A percentile compares a stretch with the other conserved stretches of the same genome.
Evolutionary conservation across 2,888 invertebrate genomes (phyloP).

Genomic region (Priocnemis perturbator): DNA sequence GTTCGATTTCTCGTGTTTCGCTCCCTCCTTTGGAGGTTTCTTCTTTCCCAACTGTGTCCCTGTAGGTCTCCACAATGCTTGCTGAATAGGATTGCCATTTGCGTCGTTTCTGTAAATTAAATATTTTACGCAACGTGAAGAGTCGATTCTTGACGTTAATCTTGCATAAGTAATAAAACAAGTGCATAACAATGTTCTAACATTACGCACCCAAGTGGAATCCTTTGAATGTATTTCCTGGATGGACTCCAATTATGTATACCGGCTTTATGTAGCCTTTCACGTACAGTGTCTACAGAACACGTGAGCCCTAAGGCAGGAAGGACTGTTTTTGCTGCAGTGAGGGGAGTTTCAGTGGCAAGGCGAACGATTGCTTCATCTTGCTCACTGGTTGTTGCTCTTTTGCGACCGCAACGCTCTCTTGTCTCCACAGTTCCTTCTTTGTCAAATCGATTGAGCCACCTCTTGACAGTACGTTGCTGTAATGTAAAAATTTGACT

Average conservation of each 20-base stretch:
- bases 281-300: slow-evolving; percentile 72
- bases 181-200: neutral
- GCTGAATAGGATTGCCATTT: slow-evolving; percentile 67
- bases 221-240: slow-evolving; percentile 71
- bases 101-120: slow-evolving; percentile 42
- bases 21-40: slow-evolving; percentile 56
- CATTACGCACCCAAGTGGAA: slow-evolving; percentile 65
- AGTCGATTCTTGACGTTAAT: too few species aligned
- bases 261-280: slow-evolving; percentile 72
- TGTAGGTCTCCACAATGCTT: slow-evolving; percentile 73
- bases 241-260: slow-evolving; percentile 74
- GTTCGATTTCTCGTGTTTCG: slow-evolving; percentile 40
- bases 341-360: slow-evolving; percentile 71
- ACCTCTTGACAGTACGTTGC: slow-evolving; percentile 73
- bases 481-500: slow-evolving; percentile 38
- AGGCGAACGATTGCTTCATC: slow-evolving; percentile 72
- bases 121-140: neutral
- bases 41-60: slow-evolving; percentile 72
- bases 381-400: slow-evolving; percentile 71
- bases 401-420: slow-evolving; percentile 71
- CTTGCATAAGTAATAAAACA: neutral
- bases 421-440: slow-evolving; percentile 72
- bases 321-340: slow-evolving; percentile 72
- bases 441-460: slow-evolving; percentile 72
- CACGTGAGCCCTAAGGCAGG: slow-evolving; percentile 72